Base-by-base conservation (phyloP, 2,888 invertebrate genomes). In the Aromia moschata region DNA sequence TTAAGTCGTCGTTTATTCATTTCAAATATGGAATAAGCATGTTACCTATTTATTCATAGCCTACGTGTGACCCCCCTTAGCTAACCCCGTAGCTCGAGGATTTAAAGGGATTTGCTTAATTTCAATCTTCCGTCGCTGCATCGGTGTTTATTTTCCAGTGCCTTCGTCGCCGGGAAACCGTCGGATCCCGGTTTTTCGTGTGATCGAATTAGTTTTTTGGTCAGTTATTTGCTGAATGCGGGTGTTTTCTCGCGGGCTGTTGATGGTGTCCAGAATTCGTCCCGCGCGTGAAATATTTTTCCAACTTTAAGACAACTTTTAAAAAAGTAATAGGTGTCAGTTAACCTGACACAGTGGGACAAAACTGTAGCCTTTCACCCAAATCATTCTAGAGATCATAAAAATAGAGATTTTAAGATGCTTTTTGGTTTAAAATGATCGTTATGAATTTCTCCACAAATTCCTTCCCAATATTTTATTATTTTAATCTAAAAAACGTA, bases 1-100 rank as follows among this genome's bases (percentile, higher is more conserved):
- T 75, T 77, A 76, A 76, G 73, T 72, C 71, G 63, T 67, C 73
- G 74, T 70, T 72, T 70, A 71, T 71, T 70, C 70, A 71, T 70
- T 72, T 70, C 64, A 64, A 68, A 72, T 70, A 70, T 70, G 68
- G 67, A 68, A 64, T 70, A 70, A 71, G 65, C 71, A 69, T 69
- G 68, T 71, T 70, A 66, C 65, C 69, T 68, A 68, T 66, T 67
- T 67, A 69, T 64, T 64, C 64, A 60, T 60, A 58, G 58, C 40
- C 49, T 54, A 30, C 44, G 49, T 46, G 14, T 16, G 45, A 49
- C 49, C 59, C 59, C 18, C n/a, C 46, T 14, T 33, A 47, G 17
- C 17, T 17, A 36, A 36, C 18, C 18, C 18, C 45, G 30, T 47
- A 56, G 47, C 46, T 53, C 46, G 43, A 45, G n/a, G 33, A 12